Percentiles rank a stretch among this genome's conserved stretches.
Evolutionary conservation across 2,888 invertebrate genomes (phyloP).

Genomic region (Chrysodeixis includens): DNA sequence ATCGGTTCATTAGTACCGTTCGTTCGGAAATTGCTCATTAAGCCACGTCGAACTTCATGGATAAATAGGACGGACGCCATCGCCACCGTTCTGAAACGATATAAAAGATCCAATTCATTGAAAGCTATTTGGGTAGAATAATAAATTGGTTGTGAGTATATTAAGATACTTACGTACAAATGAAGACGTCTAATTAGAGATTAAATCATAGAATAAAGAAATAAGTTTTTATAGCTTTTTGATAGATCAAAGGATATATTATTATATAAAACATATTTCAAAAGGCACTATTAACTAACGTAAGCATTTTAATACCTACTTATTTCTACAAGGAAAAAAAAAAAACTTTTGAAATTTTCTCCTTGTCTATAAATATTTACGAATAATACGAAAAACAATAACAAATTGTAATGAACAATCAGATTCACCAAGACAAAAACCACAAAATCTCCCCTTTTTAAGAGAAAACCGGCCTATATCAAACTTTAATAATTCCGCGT

Average conservation of each 20-base stretch:
- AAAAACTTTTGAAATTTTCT: no score
- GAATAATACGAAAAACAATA: background rate
- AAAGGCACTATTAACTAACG: no score
- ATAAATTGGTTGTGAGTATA: no score
- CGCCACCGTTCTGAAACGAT: constrained; percentile 53
- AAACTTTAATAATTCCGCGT: background rate
- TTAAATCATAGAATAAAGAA: no score
- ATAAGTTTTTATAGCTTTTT: no score
- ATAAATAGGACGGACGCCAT: constrained; percentile 58
- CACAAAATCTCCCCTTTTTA: background rate
- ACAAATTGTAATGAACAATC: background rate
- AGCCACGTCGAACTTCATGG: constrained; percentile 56
- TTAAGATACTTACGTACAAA: no score
- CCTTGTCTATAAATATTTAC: background rate
- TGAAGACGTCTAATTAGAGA: no score
- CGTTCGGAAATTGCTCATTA: constrained; percentile 85
- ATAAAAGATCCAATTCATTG: background rate
- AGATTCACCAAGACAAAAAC: background rate
- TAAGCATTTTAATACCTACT: no score
- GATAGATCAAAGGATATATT: no score
- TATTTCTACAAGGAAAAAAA: no score
- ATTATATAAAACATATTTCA: no score
- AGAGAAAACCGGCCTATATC: background rate
- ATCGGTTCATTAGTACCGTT: constrained; percentile 73
- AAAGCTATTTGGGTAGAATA: no score